Base-by-base conservation (phyloP, 2,113 vertebrate genomes). In the Gymnogyps californianus region DNA sequence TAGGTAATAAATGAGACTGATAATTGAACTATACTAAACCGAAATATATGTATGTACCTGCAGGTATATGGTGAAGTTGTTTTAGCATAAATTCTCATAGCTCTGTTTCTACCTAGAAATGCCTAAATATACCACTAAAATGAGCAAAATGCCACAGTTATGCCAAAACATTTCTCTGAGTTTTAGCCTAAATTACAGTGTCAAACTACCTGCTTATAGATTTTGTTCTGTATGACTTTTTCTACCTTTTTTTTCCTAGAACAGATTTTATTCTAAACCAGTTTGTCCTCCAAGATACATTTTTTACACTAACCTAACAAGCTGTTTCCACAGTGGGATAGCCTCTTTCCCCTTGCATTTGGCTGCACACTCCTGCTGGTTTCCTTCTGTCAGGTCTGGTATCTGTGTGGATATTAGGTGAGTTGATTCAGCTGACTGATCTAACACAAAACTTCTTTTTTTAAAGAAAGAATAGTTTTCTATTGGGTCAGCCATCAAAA, bases 1-100 rank as follows among this genome's bases (percentile, higher is more conserved):
- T 97, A 96, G 87, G 97, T 98, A 98, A 99, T 98, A 99, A 99
- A 99, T 98, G 98, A 98, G 97, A 95, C 85, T 97, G 97, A 97
- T 99, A 99, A 99, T 98, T 99, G 99, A 99, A 98, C 98, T 98
- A 98, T 98, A 97, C 97, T 98, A 98, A 96, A 98, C 81, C 66
- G 96, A 98, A 98, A 98, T 97, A 98, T 98, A 98, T 96, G 77
- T 98, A 98, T 98, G 96, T 96, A 94, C 70, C 28, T 83, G 20
- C 83, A 89, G 83, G 65, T 49, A 70, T 88, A 83, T n/a, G 32
- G 62, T 90, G 67, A 79, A 93, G 46, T 22, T 93, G 38, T 82
- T 97, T 96, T 85, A 93, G 36, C 47, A 87, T 59, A 87, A 74
- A 82, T 81, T 74, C 70, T 81, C 51, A 62, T 75, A 80, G 20